Evolutionary conservation across 2,888 invertebrate genomes (phyloP), one percentile per base, ranked within the genome.

Genomic region (Rapana venosa): DNA sequence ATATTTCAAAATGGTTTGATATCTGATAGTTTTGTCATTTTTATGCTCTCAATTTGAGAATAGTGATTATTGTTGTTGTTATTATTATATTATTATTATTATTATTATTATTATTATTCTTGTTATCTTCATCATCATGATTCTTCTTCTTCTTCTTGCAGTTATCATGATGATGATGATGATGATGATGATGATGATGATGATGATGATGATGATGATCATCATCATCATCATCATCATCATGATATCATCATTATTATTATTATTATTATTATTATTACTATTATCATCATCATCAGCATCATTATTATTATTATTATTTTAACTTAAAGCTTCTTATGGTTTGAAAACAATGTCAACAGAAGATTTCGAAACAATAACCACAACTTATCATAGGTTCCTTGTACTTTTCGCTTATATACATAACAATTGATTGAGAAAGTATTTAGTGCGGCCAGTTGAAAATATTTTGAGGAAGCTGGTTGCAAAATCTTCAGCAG

Each of bases 261-360:
- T 89, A 77, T 74, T 86, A 77, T 74, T 86, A 77, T 85, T 89
- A 86, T 85, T 89, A 56, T 74, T 89, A 47, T 85, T 77, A 47
- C 77, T 89, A 47, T 85, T 89, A 56, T 85, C 77, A 56, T 84
- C 85, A 85, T 81, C 81, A 87, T 61, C 87, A 87, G 66, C 77
- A 90, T 47, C 87, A 77, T 36, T 90, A 90, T 77, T 90, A 87
- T 77, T 90, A 90, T 36, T 90, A 90, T 47, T 87, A 32, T 30
- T 90, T 70, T 87, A 87, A 70, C 70, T 77, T 87, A 74, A 47
- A 70, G 70, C 87, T 74, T 70, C 77, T 87, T 5, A 26, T 70
- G 15, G 30, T 11, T 26, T 70, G 13, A 74, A 70, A 13, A 36
- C 87, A 70, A 58, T 11, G 6, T 56, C 61, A 70, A 87, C 87